Conservation (phyloP, 2,113 vertebrate genomes). For the Podarcis cretensis region DNA sequence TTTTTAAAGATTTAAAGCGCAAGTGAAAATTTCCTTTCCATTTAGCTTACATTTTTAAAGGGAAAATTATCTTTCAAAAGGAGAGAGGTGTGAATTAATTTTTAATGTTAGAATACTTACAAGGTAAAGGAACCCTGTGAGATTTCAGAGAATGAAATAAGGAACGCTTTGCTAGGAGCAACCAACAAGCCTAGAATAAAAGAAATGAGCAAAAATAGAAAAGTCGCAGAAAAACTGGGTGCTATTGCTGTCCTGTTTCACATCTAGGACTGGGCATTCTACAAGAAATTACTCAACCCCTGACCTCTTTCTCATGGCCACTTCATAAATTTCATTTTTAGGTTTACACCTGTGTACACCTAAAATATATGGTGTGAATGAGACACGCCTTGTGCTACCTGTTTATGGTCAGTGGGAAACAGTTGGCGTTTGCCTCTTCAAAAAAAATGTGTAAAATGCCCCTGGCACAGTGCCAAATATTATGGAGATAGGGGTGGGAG, state of each 20-base stretch:
- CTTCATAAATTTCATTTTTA: not conserved
- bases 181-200: not conserved
- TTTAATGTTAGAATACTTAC: no score
- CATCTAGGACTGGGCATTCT: not conserved
- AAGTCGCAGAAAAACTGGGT: not conserved
- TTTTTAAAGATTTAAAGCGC: not conserved
- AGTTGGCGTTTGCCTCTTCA: not conserved
- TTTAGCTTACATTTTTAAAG: not conserved
- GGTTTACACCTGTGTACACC: not conserved
- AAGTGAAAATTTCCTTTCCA: not conserved
- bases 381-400: not conserved
- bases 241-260: not conserved
- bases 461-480: not conserved
- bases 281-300: not conserved
- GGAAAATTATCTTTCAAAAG: not conserved
- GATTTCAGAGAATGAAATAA: not conserved
- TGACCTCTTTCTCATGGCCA: not conserved
- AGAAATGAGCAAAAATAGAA: not conserved
- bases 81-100: not conserved
- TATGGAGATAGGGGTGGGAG: not conserved
- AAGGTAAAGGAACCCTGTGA: not conserved
- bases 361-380: not conserved
- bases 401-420: not conserved
- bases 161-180: not conserved
- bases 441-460: not conserved